Conservation (phyloP, 2,113 vertebrate species). For the Motacilla alba region DNA sequence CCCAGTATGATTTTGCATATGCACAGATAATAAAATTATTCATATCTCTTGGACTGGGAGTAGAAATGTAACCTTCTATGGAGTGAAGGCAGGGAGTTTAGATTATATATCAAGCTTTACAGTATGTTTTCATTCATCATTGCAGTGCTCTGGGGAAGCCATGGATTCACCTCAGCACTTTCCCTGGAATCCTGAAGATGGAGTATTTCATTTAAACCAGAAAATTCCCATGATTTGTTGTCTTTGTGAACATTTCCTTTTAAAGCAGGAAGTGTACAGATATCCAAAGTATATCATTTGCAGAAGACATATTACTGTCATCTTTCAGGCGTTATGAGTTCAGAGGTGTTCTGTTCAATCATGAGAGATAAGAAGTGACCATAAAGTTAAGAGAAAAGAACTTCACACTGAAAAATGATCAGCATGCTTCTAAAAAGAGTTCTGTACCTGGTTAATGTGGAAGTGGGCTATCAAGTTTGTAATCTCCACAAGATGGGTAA, state of each 20-base stretch:
- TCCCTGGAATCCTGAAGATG: neutral
- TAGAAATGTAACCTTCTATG: neutral
- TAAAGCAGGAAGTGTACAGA: neutral
- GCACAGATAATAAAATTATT: neutral
- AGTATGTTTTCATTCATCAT: neutral
- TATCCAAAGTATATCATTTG: neutral
- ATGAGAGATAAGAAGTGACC: neutral
- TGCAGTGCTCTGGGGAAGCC: neutral
- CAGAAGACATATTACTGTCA: neutral
- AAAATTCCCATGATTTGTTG: neutral
- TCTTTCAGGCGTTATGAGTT: neutral
- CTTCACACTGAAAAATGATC: neutral
- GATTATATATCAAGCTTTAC: neutral
- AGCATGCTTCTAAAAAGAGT: neutral
- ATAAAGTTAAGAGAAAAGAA: neutral
- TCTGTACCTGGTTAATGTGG: neutral
- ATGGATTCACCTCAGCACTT: neutral
- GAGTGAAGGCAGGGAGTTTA: neutral
- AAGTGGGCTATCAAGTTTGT: neutral
- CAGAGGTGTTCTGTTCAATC: neutral
- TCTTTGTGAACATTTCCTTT: neutral
- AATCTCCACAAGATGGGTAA: neutral
- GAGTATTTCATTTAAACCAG: neutral
- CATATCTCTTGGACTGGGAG: neutral
- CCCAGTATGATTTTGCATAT: neutral